These are phyloP conservation scores for Cottus gobio DNA, from an alignment of 2,113 vertebrate genomes.

Conservation along the genomic window DNA sequence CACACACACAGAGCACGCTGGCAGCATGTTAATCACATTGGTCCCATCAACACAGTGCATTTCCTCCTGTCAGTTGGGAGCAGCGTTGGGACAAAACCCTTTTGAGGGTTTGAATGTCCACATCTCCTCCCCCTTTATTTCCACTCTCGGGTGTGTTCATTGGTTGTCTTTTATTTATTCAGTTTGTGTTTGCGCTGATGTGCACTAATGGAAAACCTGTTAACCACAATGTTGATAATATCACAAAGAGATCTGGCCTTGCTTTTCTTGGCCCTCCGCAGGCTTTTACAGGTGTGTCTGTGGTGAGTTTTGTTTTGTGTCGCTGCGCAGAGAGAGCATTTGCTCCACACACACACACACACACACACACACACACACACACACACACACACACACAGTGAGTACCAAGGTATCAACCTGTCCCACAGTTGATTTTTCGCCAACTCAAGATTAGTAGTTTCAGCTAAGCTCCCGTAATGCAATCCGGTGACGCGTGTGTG, in stretches of 20 bases:
- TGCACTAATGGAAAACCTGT: background rate
- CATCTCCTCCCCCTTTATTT: conserved; percentile 46
- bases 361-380: background rate
- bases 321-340: conserved; percentile 21
- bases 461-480: conserved; percentile 5
- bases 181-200: background rate
- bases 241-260: conserved; percentile 7
- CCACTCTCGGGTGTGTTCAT: background rate
- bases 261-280: conserved; percentile 18
- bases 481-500: conserved; percentile 2
- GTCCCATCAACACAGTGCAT: conserved; percentile 38
- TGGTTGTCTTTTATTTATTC: background rate
- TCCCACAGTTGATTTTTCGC: conserved; percentile 13
- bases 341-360: conserved; percentile 11
- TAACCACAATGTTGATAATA: background rate
- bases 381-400: background rate
- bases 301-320: conserved; percentile 21
- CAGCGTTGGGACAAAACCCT: conserved; percentile 49
- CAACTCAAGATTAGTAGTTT: conserved; percentile 47
- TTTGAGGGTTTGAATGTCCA: conserved; percentile 68
- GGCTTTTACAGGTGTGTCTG: conserved; percentile 14
- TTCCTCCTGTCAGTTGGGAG: conserved; percentile 55
- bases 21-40: conserved; percentile 60
- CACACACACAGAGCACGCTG: conserved; percentile 6
- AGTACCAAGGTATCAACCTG: background rate